Percentiles rank a stretch among this genome's conserved stretches.
These are phyloP conservation scores for Glomeris maerens DNA, from an alignment of 1,140 invertebrate genomes.

Conservation along the genomic window DNA sequence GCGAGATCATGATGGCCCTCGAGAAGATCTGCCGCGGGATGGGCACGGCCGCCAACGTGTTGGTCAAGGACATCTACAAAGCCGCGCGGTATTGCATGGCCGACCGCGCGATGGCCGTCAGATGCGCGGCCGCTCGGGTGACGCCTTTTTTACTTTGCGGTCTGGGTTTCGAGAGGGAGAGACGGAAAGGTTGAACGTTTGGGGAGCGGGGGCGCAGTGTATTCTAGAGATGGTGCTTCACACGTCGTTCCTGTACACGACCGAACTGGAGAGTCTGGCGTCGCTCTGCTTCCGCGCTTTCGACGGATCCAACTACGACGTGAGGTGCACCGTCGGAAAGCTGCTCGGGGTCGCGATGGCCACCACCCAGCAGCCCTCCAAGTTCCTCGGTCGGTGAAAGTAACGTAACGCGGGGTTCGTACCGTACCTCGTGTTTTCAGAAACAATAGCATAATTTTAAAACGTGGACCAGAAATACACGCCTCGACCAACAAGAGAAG, in stretches of 20 bases:
- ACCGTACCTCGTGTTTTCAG: too few relatives aligned
- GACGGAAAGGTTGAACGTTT: too few relatives aligned
- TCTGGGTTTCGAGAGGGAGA: too few relatives aligned
- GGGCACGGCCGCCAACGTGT: constrained; percentile 67
- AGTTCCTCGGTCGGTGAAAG: too few relatives aligned
- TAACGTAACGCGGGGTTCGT: too few relatives aligned
- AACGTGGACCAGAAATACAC: too few relatives aligned
- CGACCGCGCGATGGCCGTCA: constrained; percentile 78
- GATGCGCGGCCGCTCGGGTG: constrained; percentile 69
- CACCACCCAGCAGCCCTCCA: constrained; percentile 48
- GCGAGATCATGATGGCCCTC: constrained; percentile 92
- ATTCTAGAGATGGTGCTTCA: constrained; percentile 77
- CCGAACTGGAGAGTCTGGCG: constrained; percentile 75
- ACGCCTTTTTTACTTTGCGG: constrained; percentile 19
- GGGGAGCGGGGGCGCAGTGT: too few relatives aligned
- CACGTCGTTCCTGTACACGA: constrained; percentile 71
- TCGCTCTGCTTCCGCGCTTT: constrained; percentile 80
- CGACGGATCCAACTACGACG: constrained; percentile 89
- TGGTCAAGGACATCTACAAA: constrained; percentile 88
- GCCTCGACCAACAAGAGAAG: too few relatives aligned
- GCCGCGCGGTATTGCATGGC: constrained; percentile 65
- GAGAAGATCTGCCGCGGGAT: constrained; percentile 83
- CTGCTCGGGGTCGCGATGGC: constrained; percentile 74
- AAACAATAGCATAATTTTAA: too few relatives aligned
- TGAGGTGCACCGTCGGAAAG: constrained; percentile 77